phyloP scores from a whole-genome alignment of 2,113 vertebrate species.

The Passer domesticus region DNA sequence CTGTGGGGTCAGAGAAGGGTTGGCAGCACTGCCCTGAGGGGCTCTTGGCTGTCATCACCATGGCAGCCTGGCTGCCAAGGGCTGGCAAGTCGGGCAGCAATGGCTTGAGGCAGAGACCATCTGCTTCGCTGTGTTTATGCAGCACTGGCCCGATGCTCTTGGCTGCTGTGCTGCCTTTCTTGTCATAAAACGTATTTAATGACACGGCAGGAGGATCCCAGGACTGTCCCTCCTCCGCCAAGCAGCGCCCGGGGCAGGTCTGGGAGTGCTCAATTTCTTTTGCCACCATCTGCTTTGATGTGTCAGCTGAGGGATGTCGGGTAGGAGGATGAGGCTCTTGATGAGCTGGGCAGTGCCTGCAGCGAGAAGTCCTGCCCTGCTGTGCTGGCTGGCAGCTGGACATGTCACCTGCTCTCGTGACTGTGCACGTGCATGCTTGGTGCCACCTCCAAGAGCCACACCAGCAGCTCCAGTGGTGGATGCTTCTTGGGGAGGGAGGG shows the following conservation, averaged over 20 bases:
- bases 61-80: neutral
- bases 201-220: neutral
- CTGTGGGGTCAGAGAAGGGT: neutral
- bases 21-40: neutral
- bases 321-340: neutral
- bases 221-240: neutral
- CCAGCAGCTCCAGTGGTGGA: neutral
- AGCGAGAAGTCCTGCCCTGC: neutral
- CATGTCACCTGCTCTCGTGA: neutral
- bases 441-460: neutral
- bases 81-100: fast-evolving
- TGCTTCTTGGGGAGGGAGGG: neutral
- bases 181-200: neutral
- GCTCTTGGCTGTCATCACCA: neutral
- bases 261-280: neutral
- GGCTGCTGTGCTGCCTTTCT: neutral
- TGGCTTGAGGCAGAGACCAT: slow-evolving; percentile 31
- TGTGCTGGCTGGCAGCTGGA: neutral
- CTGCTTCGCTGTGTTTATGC: neutral
- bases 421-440: neutral
- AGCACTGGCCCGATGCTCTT: neutral
- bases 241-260: neutral
- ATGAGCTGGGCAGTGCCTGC: neutral
- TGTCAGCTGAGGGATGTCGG: neutral
- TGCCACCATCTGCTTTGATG: neutral